Base-by-base conservation (phyloP, 2,888 invertebrate species). In the Anthophora plumipes region DNA sequence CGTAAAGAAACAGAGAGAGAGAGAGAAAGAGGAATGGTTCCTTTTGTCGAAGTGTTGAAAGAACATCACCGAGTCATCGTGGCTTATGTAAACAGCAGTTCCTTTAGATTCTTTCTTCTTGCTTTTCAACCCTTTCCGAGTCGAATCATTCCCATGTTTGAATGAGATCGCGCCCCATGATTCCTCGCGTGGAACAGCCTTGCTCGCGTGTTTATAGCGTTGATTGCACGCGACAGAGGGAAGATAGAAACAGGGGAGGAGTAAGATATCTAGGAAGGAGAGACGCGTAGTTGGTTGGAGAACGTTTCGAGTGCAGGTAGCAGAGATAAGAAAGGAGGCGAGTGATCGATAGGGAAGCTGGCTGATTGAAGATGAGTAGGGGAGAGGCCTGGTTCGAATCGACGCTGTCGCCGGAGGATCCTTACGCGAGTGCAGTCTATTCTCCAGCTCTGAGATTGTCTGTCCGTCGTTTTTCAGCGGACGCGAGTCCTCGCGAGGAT, bases 1-100 rank as follows among this genome's bases (percentile, higher is more conserved):
- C 76, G 55, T 80, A 64, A 39, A 74, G 57, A 86, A 86, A 86
- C 82, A 84, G 71, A 64, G 43, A 41, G 59, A 20, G 43, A 64
- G 41, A 50, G 59, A 67, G 4, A 31, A 31, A 31, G 31, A 4
- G 4, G 4, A 4, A 31, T 31, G 31, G 31, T 31, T 31, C 4
- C 31, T 31, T 31, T n/a, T n/a, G n/a, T n/a, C n/a, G n/a, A n/a
- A n/a, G n/a, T n/a, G n/a, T n/a, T n/a, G n/a, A n/a, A n/a, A n/a
- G n/a, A n/a, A n/a, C 31, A 4, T 31, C 31, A 31, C 31, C 31
- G 31, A 31, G 31, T 31, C 31, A 31, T 31, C 31, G 31, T 31
- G 31, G 31, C 31, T 31, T 31, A 4, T 31, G 31, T 31, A 31
- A 31, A 31, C 31, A 31, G 2, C 31, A 4, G 31, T 31, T 31